A percentile compares a stretch with the other conserved stretches of the same genome.
Conservation (phyloP, 2,113 vertebrate genomes). For the Trematomus loennbergii region DNA sequence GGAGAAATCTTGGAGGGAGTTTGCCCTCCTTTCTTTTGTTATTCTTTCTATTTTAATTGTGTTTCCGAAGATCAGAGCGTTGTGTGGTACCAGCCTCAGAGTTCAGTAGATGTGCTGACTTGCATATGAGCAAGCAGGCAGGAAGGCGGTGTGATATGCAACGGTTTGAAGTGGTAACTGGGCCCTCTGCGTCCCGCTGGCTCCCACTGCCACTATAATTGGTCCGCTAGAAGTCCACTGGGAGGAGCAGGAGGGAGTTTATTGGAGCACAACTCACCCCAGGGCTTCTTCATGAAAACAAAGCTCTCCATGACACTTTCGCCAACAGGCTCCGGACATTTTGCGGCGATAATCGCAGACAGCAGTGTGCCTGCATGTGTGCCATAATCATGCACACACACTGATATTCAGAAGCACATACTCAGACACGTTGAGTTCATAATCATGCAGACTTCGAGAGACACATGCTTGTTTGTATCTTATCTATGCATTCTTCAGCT, state of each 20-base stretch:
- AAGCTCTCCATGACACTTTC: background rate
- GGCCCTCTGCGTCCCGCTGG: background rate
- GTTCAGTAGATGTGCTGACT: slow-evolving; percentile 3
- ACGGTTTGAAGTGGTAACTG: slow-evolving; percentile 47
- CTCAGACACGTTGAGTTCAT: background rate
- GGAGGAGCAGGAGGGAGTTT: slow-evolving; percentile 7
- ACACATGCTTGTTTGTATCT: background rate
- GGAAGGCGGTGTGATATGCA: background rate
- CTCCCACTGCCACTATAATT: slow-evolving; percentile 3
- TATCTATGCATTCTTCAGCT: background rate
- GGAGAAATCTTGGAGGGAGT: slow-evolving; percentile 16
- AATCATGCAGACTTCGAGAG: background rate
- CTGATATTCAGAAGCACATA: background rate
- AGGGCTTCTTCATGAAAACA: slow-evolving; percentile 3
- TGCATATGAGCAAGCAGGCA: slow-evolving; percentile 13
- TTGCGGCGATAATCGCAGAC: background rate
- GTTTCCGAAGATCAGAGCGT: slow-evolving; percentile 25
- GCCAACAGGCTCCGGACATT: background rate
- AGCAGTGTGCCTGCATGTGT: background rate
- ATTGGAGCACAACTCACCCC: slow-evolving; percentile 41
- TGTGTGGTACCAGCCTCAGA: slow-evolving; percentile 16
- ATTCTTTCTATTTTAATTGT: background rate
- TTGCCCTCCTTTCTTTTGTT: background rate
- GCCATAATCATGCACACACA: background rate
- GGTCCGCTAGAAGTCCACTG: background rate